These are phyloP conservation scores for Carduelis carduelis DNA, from an alignment of 2,797 vertebrate genomes.

Conservation along the genomic window DNA sequence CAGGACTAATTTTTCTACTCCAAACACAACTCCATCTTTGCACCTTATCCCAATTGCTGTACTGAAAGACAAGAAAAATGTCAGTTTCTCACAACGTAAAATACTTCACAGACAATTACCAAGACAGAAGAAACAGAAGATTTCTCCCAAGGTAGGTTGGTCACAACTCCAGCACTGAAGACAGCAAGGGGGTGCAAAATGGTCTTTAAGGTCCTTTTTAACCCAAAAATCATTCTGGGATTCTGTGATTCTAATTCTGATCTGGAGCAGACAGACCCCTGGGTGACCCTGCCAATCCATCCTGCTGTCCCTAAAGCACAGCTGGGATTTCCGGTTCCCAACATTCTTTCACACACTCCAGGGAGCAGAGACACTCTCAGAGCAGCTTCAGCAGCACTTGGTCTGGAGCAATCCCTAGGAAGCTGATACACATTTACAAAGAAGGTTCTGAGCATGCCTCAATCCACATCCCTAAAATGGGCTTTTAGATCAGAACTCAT, in stretches of 20 bases:
- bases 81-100: background rate
- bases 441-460: background rate
- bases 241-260: background rate
- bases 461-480: background rate
- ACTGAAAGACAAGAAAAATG: constrained; percentile 72
- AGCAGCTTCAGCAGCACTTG: background rate
- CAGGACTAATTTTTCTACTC: constrained; percentile 94
- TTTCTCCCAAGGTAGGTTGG: background rate
- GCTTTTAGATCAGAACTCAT: background rate
- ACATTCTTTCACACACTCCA: background rate
- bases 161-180: background rate
- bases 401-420: background rate
- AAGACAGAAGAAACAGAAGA: rapidly evolving
- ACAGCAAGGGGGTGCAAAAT: background rate
- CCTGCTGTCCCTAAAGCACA: rapidly evolving
- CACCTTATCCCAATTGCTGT: constrained; percentile 95
- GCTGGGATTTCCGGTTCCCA: background rate
- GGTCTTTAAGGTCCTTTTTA: background rate
- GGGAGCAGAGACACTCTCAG: background rate
- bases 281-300: background rate
- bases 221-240: background rate
- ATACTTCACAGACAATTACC: background rate
- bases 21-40: constrained; percentile 96
- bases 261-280: background rate
- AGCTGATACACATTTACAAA: background rate